Evolutionary conservation across 2,113 vertebrate genomes (phyloP).

Genomic region (Hydropotes inermis): DNA sequence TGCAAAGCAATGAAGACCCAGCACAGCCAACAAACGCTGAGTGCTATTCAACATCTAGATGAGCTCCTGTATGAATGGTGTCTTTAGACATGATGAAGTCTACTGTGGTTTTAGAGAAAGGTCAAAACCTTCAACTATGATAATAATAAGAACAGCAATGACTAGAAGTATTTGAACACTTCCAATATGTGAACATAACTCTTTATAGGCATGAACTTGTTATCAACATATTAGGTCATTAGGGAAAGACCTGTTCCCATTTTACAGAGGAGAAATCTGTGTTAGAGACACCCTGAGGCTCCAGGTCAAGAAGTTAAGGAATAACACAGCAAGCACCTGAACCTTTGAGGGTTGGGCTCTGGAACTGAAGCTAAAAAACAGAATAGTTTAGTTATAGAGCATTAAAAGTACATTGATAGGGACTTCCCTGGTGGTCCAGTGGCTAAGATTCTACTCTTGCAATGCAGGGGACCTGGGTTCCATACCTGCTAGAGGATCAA

Average conservation of each 20-base stretch:
- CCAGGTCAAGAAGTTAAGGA: not conserved
- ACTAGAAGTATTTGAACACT: not conserved
- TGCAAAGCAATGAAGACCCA: too few species aligned
- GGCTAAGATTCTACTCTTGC: not conserved
- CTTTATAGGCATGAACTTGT: not conserved
- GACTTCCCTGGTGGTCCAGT: not conserved
- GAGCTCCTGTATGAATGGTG: not conserved
- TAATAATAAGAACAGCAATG: not conserved
- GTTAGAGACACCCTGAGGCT: not conserved
- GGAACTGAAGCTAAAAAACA: not conserved
- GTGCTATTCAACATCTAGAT: not conserved
- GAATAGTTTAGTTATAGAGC: not conserved
- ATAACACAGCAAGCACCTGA: not conserved
- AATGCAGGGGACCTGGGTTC: not conserved
- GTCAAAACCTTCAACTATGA: not conserved
- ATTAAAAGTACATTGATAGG: not conserved
- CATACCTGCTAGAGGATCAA: not conserved
- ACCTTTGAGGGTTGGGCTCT: not conserved
- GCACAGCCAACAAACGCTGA: too few species aligned
- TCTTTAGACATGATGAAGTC: not conserved
- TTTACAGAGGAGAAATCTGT: not conserved
- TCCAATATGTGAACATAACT: not conserved
- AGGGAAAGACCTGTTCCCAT: not conserved
- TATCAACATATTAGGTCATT: not conserved
- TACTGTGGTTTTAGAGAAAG: not conserved